Evolutionary conservation across 2,113 vertebrate genomes (phyloP), one percentile per base, ranked within the genome.

Genomic region (Peromyscus californicus): DNA sequence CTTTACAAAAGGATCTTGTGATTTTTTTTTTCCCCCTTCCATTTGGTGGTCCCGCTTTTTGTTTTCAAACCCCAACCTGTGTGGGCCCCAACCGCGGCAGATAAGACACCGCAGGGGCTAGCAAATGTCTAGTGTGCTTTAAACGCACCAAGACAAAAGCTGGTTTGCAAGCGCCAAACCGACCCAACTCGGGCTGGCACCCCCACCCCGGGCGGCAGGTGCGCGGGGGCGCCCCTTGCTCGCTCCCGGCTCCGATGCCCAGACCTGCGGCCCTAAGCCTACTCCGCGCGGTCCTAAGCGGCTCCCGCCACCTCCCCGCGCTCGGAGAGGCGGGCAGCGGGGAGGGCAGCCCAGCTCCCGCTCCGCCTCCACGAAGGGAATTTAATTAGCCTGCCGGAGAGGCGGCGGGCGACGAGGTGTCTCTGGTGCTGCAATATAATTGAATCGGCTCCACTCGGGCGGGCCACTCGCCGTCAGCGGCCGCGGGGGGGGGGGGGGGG

Each of bases 401-500:
- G 94, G 97, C 96, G 74, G 97, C 97, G 65, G 92, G 93, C 96
- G 80, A 95, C 93, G 97, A 98, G 97, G 97, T 98, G 98, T 97
- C 98, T 97, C 97, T 87, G 96, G 70, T 85, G 97, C 98, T 78
- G 97, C 96, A 89, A 95, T 93, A 94, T 98, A 98, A 98, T 98
- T 98, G 97, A 97, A 96, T 97, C 95, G 98, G 98, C 98, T 98
- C 97, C 98, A 97, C 97, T 98, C 93, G 96, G 98, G 93, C 98
- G 97, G 97, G 98, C 96, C 90, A 79, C 79, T 98, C 51, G 59
- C 94, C 93, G 90, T 93, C 93, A 86, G 97, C 93, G 57, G 93
- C 90, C 51, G 88, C 84, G 93, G 93, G 91, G 98, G 96, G 45
- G 45, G 45, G 45, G 45, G 45, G 45, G 45, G 91, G 98, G 96